A percentile compares a stretch with the other conserved stretches of the same genome.
These are phyloP conservation scores for Aleiodes leptofemur DNA, from an alignment of 2,888 invertebrate species.

Conservation along the genomic window DNA sequence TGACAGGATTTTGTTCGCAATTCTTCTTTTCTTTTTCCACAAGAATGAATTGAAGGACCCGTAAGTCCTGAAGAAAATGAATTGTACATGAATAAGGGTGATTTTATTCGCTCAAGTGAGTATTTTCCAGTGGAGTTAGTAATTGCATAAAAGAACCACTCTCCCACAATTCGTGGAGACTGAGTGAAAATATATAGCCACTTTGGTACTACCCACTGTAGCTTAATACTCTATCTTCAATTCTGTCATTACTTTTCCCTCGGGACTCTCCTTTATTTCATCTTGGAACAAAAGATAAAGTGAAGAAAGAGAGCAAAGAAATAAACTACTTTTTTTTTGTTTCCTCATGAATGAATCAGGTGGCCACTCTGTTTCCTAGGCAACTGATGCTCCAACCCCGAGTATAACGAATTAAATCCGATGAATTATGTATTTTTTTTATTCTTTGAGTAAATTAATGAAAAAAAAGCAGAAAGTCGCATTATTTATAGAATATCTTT, in stretches of 20 bases:
- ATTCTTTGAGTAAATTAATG: background rate
- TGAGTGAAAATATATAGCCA: background rate
- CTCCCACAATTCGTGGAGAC: background rate
- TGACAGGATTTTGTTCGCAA: background rate
- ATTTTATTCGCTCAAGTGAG: slow-evolving; percentile 10
- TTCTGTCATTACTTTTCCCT: slow-evolving; percentile 21
- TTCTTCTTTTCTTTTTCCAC: background rate
- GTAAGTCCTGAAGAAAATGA: slow-evolving; percentile 39
- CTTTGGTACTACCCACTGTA: too few species aligned
- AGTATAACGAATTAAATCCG: slow-evolving; percentile 35
- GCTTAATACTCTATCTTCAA: too few species aligned
- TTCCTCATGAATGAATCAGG: slow-evolving; percentile 25
- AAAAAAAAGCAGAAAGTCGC: background rate
- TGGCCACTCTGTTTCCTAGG: slow-evolving; percentile 34
- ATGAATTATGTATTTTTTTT: slow-evolving; percentile 41
- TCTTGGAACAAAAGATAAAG: slow-evolving; percentile 9
- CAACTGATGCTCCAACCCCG: slow-evolving; percentile 19
- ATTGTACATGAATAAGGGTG: slow-evolving; percentile 5
- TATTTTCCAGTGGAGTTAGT: background rate
- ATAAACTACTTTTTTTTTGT: slow-evolving; percentile 15
- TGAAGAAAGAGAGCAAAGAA: slow-evolving; percentile 5
- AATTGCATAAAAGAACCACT: slow-evolving; percentile 44
- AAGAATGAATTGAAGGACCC: background rate
- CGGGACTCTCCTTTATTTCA: background rate
- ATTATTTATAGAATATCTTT: too few species aligned